Percentiles rank a stretch among this genome's conserved stretches.
phyloP scores from a whole-genome alignment of 2,888 invertebrate genomes.

The Ornithoptera alexandrae region DNA sequence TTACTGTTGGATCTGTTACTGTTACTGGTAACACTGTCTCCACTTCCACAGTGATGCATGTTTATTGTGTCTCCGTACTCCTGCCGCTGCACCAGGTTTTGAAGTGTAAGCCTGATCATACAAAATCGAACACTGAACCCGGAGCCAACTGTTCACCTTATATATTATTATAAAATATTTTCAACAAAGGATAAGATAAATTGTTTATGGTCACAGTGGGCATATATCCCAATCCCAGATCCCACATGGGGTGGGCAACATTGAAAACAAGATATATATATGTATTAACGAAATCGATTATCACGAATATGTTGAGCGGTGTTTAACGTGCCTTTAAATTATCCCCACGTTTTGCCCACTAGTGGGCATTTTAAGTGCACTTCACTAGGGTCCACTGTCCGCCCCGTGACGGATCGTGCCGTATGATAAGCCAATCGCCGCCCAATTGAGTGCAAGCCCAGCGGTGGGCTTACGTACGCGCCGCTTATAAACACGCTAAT shows the following conservation, averaged over 20 bases:
- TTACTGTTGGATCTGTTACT: no score
- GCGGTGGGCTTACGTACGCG: no score
- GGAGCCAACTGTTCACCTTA: neutral
- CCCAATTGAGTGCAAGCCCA: no score
- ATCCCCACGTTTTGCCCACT: conserved; percentile 4
- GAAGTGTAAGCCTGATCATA: neutral
- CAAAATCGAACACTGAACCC: neutral
- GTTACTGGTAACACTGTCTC: neutral
- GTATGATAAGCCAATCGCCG: no score
- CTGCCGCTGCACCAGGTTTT: neutral
- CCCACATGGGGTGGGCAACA: neutral
- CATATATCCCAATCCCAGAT: neutral
- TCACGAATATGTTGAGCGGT: neutral
- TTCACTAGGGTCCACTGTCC: conserved; percentile 1
- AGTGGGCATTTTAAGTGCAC: conserved; percentile 1
- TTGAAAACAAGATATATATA: neutral
- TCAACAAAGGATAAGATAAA: neutral
- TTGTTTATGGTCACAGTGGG: neutral
- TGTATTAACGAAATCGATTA: neutral
- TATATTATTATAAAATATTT: neutral
- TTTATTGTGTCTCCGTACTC: neutral
- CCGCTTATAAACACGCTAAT: no score
- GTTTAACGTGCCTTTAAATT: conserved; percentile 2
- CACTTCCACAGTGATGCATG: neutral
- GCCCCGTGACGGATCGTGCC: neutral